Percentiles rank a stretch among this genome's conserved stretches.
phyloP scores from a whole-genome alignment of 2,888 invertebrate genomes.

The Caenorhabditis sp. region DNA sequence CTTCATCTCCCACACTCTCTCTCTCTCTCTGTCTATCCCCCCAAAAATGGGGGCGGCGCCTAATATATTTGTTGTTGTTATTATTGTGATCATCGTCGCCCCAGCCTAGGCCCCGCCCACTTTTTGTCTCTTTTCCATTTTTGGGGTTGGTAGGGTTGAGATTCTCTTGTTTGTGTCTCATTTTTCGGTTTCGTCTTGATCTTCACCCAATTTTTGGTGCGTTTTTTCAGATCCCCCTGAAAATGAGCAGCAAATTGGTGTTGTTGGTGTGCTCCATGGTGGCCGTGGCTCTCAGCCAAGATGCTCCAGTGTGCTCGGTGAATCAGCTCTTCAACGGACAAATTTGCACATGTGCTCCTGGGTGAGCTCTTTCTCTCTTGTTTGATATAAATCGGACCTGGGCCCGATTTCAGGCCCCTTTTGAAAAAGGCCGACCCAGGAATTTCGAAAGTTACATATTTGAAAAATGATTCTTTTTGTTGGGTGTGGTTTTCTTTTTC shows the following conservation, averaged over 20 bases:
- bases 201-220: too few species aligned
- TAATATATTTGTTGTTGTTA: neutral
- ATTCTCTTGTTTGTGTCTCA: too few species aligned
- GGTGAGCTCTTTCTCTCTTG: constrained; percentile 53
- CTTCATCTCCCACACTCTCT: neutral
- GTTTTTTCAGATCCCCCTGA: too few species aligned
- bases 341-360: constrained; percentile 68
- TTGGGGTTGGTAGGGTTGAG: neutral
- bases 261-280: neutral
- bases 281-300: constrained; percentile 16
- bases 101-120: neutral
- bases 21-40: constrained; percentile 2
- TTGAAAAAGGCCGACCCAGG: neutral
- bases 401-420: neutral
- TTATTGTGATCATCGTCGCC: too few species aligned
- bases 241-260: neutral
- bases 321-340: constrained; percentile 69
- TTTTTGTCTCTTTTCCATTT: neutral
- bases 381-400: too few species aligned
- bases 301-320: constrained; percentile 59
- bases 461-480: neutral
- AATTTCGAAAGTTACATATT: too few species aligned
- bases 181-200: too few species aligned
- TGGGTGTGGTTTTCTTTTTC: neutral
- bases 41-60: neutral